phyloP scores from a whole-genome alignment of 2,113 vertebrate species.

The Cephalopholis sonnerati region DNA sequence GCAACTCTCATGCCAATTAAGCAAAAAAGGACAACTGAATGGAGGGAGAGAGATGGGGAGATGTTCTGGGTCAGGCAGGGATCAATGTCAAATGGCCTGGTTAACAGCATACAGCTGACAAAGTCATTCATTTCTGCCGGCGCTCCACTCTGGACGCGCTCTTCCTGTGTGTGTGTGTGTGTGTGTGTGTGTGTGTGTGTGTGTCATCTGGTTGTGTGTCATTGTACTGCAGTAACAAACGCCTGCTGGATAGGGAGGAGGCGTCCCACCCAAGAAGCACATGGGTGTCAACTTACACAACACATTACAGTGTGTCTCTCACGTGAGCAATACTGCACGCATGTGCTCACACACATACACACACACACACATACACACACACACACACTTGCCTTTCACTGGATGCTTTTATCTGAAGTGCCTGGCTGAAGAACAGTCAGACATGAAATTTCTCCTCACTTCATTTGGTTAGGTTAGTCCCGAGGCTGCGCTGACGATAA shows the following conservation, averaged over 20 bases:
- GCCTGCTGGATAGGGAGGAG: slow-evolving; percentile 32
- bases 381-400: slow-evolving; percentile 5
- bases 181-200: slow-evolving; percentile 23
- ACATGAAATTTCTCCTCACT: slow-evolving; percentile 32
- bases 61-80: slow-evolving; percentile 74
- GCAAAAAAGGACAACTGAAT: slow-evolving; percentile 6
- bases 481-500: slow-evolving; percentile 21
- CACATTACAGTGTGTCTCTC: slow-evolving; percentile 55
- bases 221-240: slow-evolving; percentile 44
- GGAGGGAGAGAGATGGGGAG: slow-evolving; percentile 23
- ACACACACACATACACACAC: background rate
- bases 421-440: slow-evolving; percentile 21
- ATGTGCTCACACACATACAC: slow-evolving; percentile 4
- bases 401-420: slow-evolving; percentile 58
- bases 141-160: slow-evolving; percentile 38
- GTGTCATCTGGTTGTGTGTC: slow-evolving; percentile 10
- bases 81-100: slow-evolving; percentile 86
- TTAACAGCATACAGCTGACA: slow-evolving; percentile 73
- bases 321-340: slow-evolving; percentile 30
- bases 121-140: slow-evolving; percentile 77
- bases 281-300: slow-evolving; percentile 64
- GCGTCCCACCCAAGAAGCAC: slow-evolving; percentile 62
- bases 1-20: slow-evolving; percentile 3
- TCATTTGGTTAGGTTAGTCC: slow-evolving; percentile 19
- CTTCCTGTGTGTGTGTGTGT: slow-evolving; percentile 20